phyloP scores from a whole-genome alignment of 2,888 invertebrate genomes.

The Cataglyphis livida region DNA sequence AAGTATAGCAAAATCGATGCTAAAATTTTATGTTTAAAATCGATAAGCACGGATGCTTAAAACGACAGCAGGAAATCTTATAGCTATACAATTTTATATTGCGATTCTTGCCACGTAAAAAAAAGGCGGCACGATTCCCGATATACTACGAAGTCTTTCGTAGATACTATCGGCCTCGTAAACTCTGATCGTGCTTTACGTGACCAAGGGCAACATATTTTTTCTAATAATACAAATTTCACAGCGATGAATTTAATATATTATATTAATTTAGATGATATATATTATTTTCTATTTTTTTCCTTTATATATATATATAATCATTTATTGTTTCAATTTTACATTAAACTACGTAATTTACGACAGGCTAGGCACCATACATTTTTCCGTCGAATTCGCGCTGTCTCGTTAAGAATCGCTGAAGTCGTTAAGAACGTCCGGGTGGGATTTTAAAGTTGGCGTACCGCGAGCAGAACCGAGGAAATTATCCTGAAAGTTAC shows the following conservation, averaged over 20 bases:
- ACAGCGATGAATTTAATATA: neutral
- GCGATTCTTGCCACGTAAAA: constrained; percentile 32
- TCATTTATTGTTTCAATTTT: neutral
- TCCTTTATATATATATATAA: neutral
- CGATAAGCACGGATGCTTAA: constrained; percentile 53
- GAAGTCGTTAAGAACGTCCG: neutral
- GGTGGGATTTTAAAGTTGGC: constrained; percentile 24
- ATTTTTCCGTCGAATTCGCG: neutral
- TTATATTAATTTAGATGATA: neutral
- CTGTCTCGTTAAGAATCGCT: constrained; percentile 4
- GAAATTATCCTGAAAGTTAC: constrained; percentile 42
- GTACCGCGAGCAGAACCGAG: constrained; percentile 28
- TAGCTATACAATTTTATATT: constrained; percentile 60
- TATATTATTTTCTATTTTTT: neutral
- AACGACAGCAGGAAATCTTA: constrained; percentile 57
- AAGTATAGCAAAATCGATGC: constrained; percentile 27
- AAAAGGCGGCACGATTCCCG: neutral
- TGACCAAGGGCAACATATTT: constrained; percentile 16
- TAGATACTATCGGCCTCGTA: constrained; percentile 31
- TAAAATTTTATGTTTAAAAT: constrained; percentile 50
- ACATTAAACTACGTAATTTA: neutral
- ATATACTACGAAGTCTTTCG: constrained; percentile 3
- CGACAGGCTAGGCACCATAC: neutral
- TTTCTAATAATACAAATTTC: constrained; percentile 11
- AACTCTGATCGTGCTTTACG: constrained; percentile 38